Evolutionary conservation across 2,888 invertebrate species (phyloP).

Genomic region (Amphiduros pacificus): DNA sequence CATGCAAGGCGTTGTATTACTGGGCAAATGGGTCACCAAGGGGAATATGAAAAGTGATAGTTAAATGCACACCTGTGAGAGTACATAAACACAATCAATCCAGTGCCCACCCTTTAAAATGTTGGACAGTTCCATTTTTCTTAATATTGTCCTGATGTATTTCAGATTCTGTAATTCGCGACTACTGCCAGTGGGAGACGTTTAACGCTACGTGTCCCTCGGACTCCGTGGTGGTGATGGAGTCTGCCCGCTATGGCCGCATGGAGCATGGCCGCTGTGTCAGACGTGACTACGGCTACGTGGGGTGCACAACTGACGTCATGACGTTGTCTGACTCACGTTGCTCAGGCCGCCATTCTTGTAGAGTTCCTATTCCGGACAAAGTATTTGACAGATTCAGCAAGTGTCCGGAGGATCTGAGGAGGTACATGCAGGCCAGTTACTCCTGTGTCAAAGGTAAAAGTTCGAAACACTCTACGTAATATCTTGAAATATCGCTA

Average conservation of each 20-base stretch:
- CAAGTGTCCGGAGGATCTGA: slow-evolving; percentile 15
- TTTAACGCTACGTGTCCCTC: slow-evolving; percentile 7
- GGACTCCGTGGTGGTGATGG: slow-evolving; percentile 13
- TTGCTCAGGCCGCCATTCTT: slow-evolving; percentile 10
- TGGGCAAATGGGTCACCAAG: no score
- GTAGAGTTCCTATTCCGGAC: slow-evolving; percentile 14
- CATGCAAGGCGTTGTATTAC: no score
- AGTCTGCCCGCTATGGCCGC: slow-evolving; percentile 10
- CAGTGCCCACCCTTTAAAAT: no score
- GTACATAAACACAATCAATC: no score
- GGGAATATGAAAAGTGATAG: no score
- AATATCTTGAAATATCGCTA: no score
- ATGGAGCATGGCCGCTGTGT: slow-evolving; percentile 14
- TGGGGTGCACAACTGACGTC: slow-evolving; percentile 14
- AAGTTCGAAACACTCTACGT: not conserved
- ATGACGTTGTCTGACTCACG: slow-evolving; percentile 8
- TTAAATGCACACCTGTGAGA: no score
- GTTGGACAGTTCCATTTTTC: no score
- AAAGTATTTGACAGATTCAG: slow-evolving; percentile 14
- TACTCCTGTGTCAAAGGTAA: slow-evolving; percentile 16
- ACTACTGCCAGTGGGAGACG: slow-evolving; percentile 19
- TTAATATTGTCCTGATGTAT: no score
- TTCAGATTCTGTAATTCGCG: no score
- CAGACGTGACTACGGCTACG: slow-evolving; percentile 19
- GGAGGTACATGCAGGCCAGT: slow-evolving; percentile 10